Evolutionary conservation across 2,888 invertebrate species (phyloP).

Genomic region (Panopea generosa): DNA sequence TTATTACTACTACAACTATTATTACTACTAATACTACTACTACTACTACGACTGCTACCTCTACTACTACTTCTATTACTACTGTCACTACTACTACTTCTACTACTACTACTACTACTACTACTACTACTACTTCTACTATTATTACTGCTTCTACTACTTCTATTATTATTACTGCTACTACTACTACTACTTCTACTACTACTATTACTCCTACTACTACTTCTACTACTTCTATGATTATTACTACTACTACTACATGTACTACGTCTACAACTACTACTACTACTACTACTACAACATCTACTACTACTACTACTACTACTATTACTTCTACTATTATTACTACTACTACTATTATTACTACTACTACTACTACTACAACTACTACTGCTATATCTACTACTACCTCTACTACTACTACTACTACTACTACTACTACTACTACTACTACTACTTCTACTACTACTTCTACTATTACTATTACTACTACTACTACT

Average conservation of each 20-base stretch:
- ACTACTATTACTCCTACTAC: no score
- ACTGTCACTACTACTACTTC: constrained; percentile 52
- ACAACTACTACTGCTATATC: no score
- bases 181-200: background rate
- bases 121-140: constrained; percentile 44
- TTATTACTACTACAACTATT: no score
- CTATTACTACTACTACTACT: constrained; percentile 47
- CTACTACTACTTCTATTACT: no score
- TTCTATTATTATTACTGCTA: no score
- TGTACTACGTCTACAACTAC: no score
- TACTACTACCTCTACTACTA: no score
- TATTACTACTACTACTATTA: background rate
- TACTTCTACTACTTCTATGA: no score
- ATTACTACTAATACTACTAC: no score
- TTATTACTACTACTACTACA: constrained; percentile 5
- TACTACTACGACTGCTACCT: no score
- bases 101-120: constrained; percentile 49
- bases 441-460: constrained; percentile 29
- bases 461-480: constrained; percentile 54
- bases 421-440: constrained; percentile 6
- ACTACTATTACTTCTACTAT: no score
- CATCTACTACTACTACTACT: constrained; percentile 15
- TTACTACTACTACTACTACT: constrained; percentile 42
- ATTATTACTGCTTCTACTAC: no score
- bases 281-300: constrained; percentile 39